Evolutionary conservation across 2,797 vertebrate genomes (phyloP), one percentile per base, ranked within the genome.

Genomic region (Brotula barbata): DNA sequence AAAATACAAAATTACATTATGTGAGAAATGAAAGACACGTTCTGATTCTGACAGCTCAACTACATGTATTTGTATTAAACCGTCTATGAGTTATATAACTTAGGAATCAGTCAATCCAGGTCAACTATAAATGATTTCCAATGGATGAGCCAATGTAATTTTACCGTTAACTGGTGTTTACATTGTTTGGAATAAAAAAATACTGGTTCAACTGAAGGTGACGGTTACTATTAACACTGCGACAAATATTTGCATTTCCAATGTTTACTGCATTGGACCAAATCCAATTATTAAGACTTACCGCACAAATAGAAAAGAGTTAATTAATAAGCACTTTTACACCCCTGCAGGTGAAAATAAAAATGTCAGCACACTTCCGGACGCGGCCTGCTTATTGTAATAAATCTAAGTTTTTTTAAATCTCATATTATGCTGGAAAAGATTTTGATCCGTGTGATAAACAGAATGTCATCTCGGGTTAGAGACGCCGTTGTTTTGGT

Each of bases 231-330:
- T 81, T 75, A 83, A 72, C 73, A 76, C 44, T 44, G 75, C 66
- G 69, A 74, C 82, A 85, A 84, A 86, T 76, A 84, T 84, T 84
- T 77, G 58, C 75, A 78, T 77, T 68, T 76, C 67, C 66, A 70
- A 65, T 52, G 69, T 80, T 88, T 83, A 84, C 61, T 59, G 69
- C 23, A n/a, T 71, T 87, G 82, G 82, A 76, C 9, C 62, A 16
- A 49, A 67, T 86, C 82, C 82, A 85, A 78, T 74, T 55, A 54
- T 53, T 28, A 60, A 80, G 71, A 85, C 72, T 71, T 71, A 82
- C 59, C 64, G 60, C 66, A 52, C 71, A 77, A 73, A 75, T 72
- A 81, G 56, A 67, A 52, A 42, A 42, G 22, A 66, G 61, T 74
- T 81, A 73, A 83, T 81, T 79, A 79, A 87, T 66, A 77, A 75